These are phyloP conservation scores for Tinamus guttatus DNA, from an alignment of 2,113 vertebrate species.

Conservation along the genomic window DNA sequence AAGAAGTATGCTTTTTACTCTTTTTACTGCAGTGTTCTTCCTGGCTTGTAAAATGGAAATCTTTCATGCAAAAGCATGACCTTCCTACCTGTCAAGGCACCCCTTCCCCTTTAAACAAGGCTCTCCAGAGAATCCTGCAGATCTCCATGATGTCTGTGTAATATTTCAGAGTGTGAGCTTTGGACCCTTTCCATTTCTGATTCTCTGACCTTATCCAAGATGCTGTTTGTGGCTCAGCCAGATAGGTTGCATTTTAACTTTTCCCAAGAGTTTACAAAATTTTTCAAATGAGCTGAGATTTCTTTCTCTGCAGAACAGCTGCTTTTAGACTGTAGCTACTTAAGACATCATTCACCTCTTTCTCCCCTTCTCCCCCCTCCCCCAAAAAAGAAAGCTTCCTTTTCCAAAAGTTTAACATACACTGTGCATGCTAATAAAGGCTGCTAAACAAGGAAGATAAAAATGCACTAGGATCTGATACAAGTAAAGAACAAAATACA, in stretches of 20 bases:
- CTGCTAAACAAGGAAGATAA: not conserved
- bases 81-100: not conserved
- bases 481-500: not conserved
- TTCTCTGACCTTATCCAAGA: not conserved
- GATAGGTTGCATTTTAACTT: not conserved
- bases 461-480: not conserved
- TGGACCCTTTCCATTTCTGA: slow-evolving; percentile 26
- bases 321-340: not conserved
- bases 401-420: not conserved
- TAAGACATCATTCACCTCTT: not conserved
- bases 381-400: not conserved
- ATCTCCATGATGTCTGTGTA: not conserved
- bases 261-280: not conserved
- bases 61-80: not conserved
- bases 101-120: not conserved
- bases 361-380: not conserved
- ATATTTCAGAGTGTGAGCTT: not conserved
- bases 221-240: not conserved
- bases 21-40: not conserved
- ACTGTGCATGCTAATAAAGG: not conserved
- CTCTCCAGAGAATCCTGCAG: not conserved
- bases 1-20: not conserved
- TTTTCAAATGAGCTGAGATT: slow-evolving; percentile 21
- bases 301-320: slow-evolving; percentile 14
- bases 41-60: not conserved